These are phyloP conservation scores for Halesus radiatus DNA, from an alignment of 1,140 invertebrate genomes.

Conservation along the genomic window DNA sequence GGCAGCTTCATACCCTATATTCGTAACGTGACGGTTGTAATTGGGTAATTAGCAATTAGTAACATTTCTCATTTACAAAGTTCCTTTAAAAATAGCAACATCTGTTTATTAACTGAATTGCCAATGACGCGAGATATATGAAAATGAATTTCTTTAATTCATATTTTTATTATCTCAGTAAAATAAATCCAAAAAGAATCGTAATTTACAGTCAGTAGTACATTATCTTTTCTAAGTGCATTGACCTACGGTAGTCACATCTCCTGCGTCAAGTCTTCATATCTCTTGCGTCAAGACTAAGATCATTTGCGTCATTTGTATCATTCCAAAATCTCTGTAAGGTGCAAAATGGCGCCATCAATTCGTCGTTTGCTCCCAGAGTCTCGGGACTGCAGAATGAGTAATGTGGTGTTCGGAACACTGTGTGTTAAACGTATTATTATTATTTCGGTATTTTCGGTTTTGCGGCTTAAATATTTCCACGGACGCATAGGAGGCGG, in stretches of 20 bases:
- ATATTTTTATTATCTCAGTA: too few species aligned
- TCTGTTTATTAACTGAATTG: too few species aligned
- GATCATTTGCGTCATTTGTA: conserved; percentile 23
- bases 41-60: too few species aligned
- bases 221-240: not conserved
- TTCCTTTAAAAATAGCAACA: too few species aligned
- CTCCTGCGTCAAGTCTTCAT: not conserved
- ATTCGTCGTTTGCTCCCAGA: conserved; percentile 1
- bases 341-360: conserved; percentile 6
- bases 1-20: too few species aligned
- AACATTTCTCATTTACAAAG: too few species aligned
- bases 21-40: too few species aligned
- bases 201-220: too few species aligned
- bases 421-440: not conserved
- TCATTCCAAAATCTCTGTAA: not conserved
- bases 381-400: not conserved
- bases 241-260: conserved; percentile 9
- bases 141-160: too few species aligned
- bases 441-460: conserved; percentile 13
- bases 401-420: not conserved
- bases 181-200: too few species aligned
- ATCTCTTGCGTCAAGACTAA: not conserved
- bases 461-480: conserved; percentile 18
- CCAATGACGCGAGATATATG: too few species aligned
- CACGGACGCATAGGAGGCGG: conserved; percentile 19